A percentile compares a stretch with the other conserved stretches of the same genome.
Conservation (phyloP, 2,888 invertebrate genomes). For the Heteropelma amictum region DNA sequence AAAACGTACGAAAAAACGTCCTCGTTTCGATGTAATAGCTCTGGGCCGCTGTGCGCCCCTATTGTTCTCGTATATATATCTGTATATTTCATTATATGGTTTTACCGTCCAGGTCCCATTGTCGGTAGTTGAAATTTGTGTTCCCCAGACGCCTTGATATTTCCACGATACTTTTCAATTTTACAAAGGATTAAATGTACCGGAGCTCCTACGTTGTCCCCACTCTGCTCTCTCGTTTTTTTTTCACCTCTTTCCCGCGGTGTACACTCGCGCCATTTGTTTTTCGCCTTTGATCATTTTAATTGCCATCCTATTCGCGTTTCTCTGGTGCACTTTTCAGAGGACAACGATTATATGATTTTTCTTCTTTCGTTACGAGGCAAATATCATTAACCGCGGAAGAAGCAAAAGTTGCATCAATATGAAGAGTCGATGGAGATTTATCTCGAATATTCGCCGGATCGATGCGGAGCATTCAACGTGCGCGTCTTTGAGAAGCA, state of each 20-base stretch:
- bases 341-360: too few relatives aligned
- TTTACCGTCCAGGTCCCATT: constrained; percentile 6
- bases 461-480: neutral
- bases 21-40: neutral
- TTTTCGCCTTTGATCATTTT: too few relatives aligned
- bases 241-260: too few relatives aligned
- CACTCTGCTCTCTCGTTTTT: neutral
- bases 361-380: too few relatives aligned
- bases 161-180: constrained; percentile 19
- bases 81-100: neutral
- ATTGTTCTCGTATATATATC: neutral
- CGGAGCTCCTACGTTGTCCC: neutral
- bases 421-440: neutral
- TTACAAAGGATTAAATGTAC: constrained; percentile 6
- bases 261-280: too few relatives aligned
- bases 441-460: neutral
- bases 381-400: too few relatives aligned
- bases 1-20: neutral
- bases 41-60: neutral
- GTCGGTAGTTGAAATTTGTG: constrained; percentile 25
- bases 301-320: too few relatives aligned
- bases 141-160: constrained; percentile 14
- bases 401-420: neutral
- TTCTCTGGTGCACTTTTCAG: too few relatives aligned
- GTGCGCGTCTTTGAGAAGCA: neutral